These are phyloP conservation scores for Ptilorrhoa leucosticta DNA, from an alignment of 2,113 vertebrate species.

Conservation along the genomic window DNA sequence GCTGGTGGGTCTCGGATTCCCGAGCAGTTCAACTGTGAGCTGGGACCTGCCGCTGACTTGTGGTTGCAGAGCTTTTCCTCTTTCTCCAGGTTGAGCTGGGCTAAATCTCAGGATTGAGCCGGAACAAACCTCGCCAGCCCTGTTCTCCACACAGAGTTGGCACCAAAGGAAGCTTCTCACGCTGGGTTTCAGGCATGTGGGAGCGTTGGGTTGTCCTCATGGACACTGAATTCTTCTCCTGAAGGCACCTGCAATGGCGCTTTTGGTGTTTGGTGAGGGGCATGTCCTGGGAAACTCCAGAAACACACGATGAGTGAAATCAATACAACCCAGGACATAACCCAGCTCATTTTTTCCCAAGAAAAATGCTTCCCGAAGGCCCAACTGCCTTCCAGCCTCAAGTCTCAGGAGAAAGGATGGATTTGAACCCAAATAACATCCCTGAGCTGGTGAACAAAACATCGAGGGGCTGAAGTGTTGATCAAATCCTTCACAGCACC, in stretches of 20 bases:
- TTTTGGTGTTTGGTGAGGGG: background rate
- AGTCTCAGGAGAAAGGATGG: background rate
- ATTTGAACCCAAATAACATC: background rate
- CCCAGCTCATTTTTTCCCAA: background rate
- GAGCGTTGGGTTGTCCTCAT: background rate
- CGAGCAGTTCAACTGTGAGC: constrained; percentile 51
- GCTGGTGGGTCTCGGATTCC: background rate
- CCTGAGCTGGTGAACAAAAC: background rate
- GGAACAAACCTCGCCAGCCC: background rate
- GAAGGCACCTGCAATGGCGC: background rate
- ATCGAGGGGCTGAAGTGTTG: background rate
- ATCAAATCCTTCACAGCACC: background rate
- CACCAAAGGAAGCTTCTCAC: background rate
- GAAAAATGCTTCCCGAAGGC: background rate
- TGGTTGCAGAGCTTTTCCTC: background rate
- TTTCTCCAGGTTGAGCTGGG: background rate
- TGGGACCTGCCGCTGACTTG: background rate
- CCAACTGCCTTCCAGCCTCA: background rate
- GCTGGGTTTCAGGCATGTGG: rapidly evolving
- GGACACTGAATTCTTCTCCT: background rate
- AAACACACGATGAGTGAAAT: background rate
- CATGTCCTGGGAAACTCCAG: background rate
- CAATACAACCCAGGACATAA: rapidly evolving
- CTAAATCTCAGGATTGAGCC: background rate
- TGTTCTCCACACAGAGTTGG: background rate